Percentiles rank a stretch among this genome's conserved stretches.
Evolutionary conservation across 1,140 invertebrate species (phyloP).

Genomic region (Leptinotarsa texana): DNA sequence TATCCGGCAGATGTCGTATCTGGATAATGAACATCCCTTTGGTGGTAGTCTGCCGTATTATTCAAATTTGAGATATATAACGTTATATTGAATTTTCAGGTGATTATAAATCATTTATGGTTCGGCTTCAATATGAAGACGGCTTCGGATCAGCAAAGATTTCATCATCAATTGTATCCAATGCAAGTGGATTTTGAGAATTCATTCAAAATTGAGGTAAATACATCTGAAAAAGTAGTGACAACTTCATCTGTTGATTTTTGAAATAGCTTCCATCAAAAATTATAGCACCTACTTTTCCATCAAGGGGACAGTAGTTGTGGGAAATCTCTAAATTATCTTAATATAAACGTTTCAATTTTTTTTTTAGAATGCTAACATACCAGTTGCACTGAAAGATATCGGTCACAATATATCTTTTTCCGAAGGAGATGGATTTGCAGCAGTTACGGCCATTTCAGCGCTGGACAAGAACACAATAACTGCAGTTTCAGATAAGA

Average conservation of each 20-base stretch:
- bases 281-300: not conserved
- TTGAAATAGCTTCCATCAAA: not conserved
- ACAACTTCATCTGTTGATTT: too few relatives aligned
- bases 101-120: constrained; percentile 34
- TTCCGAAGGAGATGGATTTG: constrained; percentile 59
- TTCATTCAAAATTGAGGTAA: not conserved
- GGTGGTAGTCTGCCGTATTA: too few relatives aligned
- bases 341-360: constrained; percentile 21
- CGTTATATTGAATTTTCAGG: constrained; percentile 30
- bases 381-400: constrained; percentile 54
- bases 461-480: constrained; percentile 47
- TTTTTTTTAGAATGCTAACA: constrained; percentile 48
- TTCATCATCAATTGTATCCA: constrained; percentile 61
- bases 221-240: constrained; percentile 51
- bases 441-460: constrained; percentile 60
- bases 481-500: constrained; percentile 62
- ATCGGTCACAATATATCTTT: constrained; percentile 59
- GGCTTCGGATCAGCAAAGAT: constrained; percentile 42
- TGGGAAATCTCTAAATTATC: not conserved
- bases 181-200: constrained; percentile 21
- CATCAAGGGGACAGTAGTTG: constrained; percentile 63
- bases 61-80: too few relatives aligned
- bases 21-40: too few relatives aligned
- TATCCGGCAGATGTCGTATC: too few relatives aligned
- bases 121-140: constrained; percentile 37